Percentiles rank a stretch among this genome's conserved stretches.
phyloP scores from a whole-genome alignment of 2,113 vertebrate species.

The Tupaia tana region DNA sequence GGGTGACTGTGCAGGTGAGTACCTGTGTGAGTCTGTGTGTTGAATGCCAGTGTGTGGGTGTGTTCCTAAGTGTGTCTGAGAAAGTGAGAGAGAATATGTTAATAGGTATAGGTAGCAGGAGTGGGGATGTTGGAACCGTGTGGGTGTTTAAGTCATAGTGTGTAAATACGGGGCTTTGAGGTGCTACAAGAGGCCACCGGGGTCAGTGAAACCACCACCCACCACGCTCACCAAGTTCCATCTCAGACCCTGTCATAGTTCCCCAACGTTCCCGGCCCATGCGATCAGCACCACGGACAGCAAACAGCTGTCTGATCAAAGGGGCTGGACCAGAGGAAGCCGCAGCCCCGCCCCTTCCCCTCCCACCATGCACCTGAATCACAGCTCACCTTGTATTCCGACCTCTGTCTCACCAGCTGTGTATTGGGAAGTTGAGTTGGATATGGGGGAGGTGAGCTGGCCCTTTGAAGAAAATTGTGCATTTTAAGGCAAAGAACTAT shows the following conservation, averaged over 20 bases:
- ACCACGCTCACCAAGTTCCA: not conserved
- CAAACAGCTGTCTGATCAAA: fast-evolving
- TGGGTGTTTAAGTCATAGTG: not conserved
- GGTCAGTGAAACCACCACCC: not conserved
- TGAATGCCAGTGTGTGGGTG: not conserved
- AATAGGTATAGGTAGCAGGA: not conserved
- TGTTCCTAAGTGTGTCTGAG: not conserved
- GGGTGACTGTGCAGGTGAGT: not conserved
- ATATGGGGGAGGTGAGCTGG: conserved; percentile 52
- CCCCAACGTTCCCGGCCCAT: fast-evolving
- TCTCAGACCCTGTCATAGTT: fast-evolving
- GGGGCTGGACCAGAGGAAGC: fast-evolving
- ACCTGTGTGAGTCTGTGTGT: not conserved
- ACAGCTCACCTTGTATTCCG: not conserved
- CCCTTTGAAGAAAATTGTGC: conserved; percentile 78
- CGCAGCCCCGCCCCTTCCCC: not conserved
- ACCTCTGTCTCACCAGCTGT: not conserved
- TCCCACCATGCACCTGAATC: not conserved
- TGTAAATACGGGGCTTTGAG: not conserved
- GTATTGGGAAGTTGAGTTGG: not conserved
- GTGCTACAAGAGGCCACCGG: not conserved
- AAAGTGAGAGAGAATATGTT: not conserved
- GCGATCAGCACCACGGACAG: conserved; percentile 70
- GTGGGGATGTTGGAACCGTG: not conserved
- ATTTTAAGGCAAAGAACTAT: conserved; percentile 66